A percentile compares a stretch with the other conserved stretches of the same genome.
These are phyloP conservation scores for Oreamnos americanus DNA, from an alignment of 2,113 vertebrate genomes.

Conservation along the genomic window DNA sequence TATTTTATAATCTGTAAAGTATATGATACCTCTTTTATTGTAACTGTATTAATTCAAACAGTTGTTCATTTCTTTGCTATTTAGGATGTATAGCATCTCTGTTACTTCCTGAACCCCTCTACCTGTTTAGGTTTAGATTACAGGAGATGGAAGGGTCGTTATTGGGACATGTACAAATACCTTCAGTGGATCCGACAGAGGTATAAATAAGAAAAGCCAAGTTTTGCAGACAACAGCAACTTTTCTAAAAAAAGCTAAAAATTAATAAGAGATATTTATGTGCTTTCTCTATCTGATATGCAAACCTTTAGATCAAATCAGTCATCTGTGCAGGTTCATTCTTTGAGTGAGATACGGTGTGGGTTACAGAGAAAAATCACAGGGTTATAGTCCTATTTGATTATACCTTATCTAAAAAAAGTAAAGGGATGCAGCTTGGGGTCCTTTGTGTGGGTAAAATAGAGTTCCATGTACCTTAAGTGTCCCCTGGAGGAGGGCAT, in stretches of 20 bases:
- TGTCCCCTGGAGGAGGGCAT: not conserved
- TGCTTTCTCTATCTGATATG: not conserved
- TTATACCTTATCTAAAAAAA: not conserved
- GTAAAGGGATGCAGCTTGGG: not conserved
- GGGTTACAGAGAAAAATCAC: not conserved
- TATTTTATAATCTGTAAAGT: constrained; percentile 12
- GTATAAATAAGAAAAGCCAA: not conserved
- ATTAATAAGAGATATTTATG: not conserved
- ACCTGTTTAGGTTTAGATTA: not conserved
- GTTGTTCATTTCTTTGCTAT: not conserved
- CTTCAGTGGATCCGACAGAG: not conserved
- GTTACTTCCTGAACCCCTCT: not conserved
- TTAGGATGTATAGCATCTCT: not conserved
- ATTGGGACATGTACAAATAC: not conserved
- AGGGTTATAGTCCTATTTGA: not conserved
- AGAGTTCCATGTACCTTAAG: not conserved
- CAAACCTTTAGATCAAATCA: not conserved
- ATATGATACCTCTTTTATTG: not conserved
- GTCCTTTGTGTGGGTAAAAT: not conserved
- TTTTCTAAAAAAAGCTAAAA: not conserved
- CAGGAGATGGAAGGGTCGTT: not conserved
- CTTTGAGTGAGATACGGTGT: not conserved
- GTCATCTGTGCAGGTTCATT: not conserved
- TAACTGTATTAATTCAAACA: not conserved
- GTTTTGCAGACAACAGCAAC: not conserved